A percentile compares a stretch with the other conserved stretches of the same genome.
Evolutionary conservation across 1,140 invertebrate genomes (phyloP).

Genomic region (Harlomillsia oculata): DNA sequence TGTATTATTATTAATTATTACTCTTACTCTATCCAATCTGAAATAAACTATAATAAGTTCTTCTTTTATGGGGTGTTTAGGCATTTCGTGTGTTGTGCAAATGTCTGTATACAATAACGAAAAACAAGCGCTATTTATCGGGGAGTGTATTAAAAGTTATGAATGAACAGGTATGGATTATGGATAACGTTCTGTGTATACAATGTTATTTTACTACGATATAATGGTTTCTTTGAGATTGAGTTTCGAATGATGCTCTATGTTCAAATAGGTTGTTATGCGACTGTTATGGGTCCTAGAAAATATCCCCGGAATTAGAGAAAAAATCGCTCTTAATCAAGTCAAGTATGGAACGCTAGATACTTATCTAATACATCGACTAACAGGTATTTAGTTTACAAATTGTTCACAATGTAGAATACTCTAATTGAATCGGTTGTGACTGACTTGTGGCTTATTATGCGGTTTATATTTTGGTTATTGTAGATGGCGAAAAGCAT

Average conservation of each 20-base stretch:
- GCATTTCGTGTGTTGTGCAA: constrained; percentile 52
- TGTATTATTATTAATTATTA: neutral
- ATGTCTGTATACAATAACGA: constrained; percentile 61
- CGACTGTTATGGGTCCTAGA: constrained; percentile 66
- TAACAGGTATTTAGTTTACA: constrained; percentile 42
- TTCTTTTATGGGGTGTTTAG: constrained; percentile 39
- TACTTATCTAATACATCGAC: constrained; percentile 80
- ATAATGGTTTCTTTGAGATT: neutral
- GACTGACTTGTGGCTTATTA: neutral
- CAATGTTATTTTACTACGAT: neutral
- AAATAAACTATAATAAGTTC: neutral
- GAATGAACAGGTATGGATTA: constrained; percentile 59
- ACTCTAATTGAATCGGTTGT: too few species aligned
- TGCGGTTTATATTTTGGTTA: neutral
- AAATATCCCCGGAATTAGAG: constrained; percentile 55
- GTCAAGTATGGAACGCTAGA: constrained; percentile 84
- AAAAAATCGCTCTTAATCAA: constrained; percentile 50
- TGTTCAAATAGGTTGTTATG: constrained; percentile 54
- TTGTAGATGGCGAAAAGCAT: constrained; percentile 50
- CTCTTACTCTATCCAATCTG: neutral
- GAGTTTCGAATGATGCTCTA: constrained; percentile 36
- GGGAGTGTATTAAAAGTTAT: constrained; percentile 67
- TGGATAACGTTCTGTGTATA: neutral
- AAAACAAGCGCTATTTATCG: constrained; percentile 68
- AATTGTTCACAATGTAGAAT: constrained; percentile 1